Evolutionary conservation across 64 coral and sea anemone species (phyloP).

Genomic region (Porites lutea): DNA sequence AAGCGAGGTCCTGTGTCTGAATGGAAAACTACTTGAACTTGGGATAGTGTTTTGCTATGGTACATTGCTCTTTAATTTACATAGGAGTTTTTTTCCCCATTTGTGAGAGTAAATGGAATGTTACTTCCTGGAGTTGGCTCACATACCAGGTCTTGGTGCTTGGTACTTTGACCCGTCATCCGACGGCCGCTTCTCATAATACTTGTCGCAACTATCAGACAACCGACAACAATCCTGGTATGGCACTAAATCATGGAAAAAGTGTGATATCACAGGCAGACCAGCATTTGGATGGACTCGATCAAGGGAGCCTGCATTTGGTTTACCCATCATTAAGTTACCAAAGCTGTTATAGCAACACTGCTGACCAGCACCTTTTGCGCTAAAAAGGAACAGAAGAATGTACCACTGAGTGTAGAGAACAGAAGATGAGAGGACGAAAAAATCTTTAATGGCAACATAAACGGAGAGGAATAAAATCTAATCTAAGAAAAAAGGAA

Average conservation of each 20-base stretch:
- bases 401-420: neutral
- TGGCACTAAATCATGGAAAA: conserved; percentile 81
- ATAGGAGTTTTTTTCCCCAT: too few species aligned
- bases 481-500: too few species aligned
- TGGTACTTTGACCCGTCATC: conserved; percentile 65
- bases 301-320: conserved; percentile 69
- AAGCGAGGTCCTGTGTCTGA: too few species aligned
- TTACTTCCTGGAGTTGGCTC: neutral
- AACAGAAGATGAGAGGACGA: neutral
- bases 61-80: too few species aligned
- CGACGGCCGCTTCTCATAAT: conserved; percentile 69
- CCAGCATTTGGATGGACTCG: conserved; percentile 62
- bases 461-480: too few species aligned
- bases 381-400: conserved; percentile 23
- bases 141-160: conserved; percentile 71
- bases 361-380: conserved; percentile 77
- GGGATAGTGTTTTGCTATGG: too few species aligned
- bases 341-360: conserved; percentile 85
- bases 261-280: conserved; percentile 73
- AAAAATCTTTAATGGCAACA: too few species aligned
- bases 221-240: conserved; percentile 78
- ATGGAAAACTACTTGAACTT: too few species aligned
- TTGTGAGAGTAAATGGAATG: too few species aligned
- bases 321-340: conserved; percentile 64
- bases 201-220: conserved; percentile 53